Conservation (phyloP, 1,140 invertebrate species). For the Zaprionus inermis region DNA sequence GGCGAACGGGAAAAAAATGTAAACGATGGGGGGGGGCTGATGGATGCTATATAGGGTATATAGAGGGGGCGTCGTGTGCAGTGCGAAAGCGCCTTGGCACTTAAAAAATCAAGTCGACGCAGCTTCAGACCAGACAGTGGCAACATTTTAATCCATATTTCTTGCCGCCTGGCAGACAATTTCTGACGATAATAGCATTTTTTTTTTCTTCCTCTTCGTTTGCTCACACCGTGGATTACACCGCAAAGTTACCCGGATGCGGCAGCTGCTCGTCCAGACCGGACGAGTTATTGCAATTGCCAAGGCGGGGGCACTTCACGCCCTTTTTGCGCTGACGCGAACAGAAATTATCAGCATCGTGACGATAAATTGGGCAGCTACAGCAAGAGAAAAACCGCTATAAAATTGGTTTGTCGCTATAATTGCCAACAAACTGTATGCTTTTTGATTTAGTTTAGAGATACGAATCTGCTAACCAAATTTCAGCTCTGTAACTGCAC, state of each 20-base stretch:
- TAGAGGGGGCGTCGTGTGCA: neutral
- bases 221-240: slow-evolving; percentile 52
- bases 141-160: slow-evolving; percentile 83
- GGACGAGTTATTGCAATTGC: slow-evolving; percentile 67
- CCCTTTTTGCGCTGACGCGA: slow-evolving; percentile 55
- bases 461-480: too few relatives aligned
- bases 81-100: slow-evolving; percentile 60
- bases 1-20: slow-evolving; percentile 33
- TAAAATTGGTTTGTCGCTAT: neutral
- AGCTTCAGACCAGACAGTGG: slow-evolving; percentile 38
- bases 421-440: slow-evolving; percentile 1
- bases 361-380: slow-evolving; percentile 64
- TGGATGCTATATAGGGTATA: too few relatives aligned
- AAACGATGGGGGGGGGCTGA: slow-evolving; percentile 35
- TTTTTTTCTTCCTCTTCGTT: slow-evolving; percentile 34
- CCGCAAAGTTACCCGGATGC: slow-evolving; percentile 40
- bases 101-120: slow-evolving; percentile 81
- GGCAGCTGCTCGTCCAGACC: slow-evolving; percentile 35
- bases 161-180: slow-evolving; percentile 75
- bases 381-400: slow-evolving; percentile 6
- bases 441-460: neutral
- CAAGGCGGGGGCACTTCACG: slow-evolving; percentile 56
- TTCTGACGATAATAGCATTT: slow-evolving; percentile 78
- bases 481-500: too few relatives aligned
- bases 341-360: slow-evolving; percentile 68